Base-by-base conservation (phyloP, 2,113 vertebrate genomes). In the Bubo scandiacus region DNA sequence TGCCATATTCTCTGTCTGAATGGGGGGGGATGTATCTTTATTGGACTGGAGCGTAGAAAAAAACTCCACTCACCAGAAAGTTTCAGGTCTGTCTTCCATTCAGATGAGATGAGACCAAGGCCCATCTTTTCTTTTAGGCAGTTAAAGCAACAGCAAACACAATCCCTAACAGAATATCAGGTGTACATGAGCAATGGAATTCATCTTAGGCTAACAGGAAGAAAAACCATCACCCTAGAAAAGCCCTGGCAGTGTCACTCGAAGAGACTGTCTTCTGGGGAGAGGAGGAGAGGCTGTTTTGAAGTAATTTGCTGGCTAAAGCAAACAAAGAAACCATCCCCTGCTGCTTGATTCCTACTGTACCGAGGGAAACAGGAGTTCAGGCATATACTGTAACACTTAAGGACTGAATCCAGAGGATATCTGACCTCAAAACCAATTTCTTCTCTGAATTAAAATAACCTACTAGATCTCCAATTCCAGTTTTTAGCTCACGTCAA, bases 161-260 rank as follows among this genome's bases (percentile, higher is more conserved):
- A 22, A 40, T 7, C 63, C 36, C 20, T 38, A 51, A 10, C 2
- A 11, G 49, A 23, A 5, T 8, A 34, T 27, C 25, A 15, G n/a
- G 49, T 1, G 2, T 3, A 11, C 2, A 40, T 2, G 51, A 51
- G 30, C 2, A 3, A 6, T 2, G 23, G 68, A 26, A 58, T 32
- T 67, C 12, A 30, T 67, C 58, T 70, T 15, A 43, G 3, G 61
- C n/a, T 15, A 7, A 9, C 6, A 17, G 45, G 22, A 45, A 13
- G n/a, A 10, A 42, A 91, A n/a, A 3, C 0, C 16, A 8, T 4
- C 1, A 5, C 6, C 57, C 25, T 22, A 26, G 36, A 47, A 52
- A 34, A 72, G 36, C 36, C 18, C 49, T 7, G 16, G 14, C 14
- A 34, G 45, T 0, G 4, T 9, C 30, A 3, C 25, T 38, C 8